Conservation (phyloP, 2,113 vertebrate genomes). For the Stigmatopora nigra region DNA sequence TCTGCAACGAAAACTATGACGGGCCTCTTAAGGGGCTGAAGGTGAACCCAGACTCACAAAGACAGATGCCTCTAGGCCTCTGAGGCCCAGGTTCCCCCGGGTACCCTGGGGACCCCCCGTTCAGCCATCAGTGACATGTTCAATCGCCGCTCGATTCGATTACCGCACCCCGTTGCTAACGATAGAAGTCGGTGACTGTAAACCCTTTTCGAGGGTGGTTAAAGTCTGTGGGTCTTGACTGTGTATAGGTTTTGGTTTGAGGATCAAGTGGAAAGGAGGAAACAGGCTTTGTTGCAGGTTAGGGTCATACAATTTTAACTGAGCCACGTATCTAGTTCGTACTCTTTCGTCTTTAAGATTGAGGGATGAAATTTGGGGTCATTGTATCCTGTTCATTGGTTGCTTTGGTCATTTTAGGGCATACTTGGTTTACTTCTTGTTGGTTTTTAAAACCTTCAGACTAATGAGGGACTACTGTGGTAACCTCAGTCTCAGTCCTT, state of each 20-base stretch:
- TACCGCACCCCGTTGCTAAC: constrained; percentile 30
- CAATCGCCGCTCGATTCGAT: constrained; percentile 56
- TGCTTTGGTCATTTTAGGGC: no score
- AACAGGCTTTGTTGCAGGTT: constrained; percentile 23
- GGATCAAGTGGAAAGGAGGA: constrained; percentile 33
- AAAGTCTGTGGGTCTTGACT: constrained; percentile 34
- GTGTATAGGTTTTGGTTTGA: constrained; percentile 22
- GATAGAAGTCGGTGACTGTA: constrained; percentile 35
- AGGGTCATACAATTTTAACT: constrained; percentile 21
- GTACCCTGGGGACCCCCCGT: constrained; percentile 56
- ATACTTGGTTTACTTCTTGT: no score
- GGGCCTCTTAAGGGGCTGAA: constrained; percentile 56
- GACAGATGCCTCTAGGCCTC: constrained; percentile 60
- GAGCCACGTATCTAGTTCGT: constrained; percentile 16
- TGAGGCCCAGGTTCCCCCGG: constrained; percentile 57
- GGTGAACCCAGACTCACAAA: constrained; percentile 34
- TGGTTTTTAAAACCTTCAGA: no score
- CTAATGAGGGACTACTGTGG: no score
- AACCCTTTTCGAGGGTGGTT: constrained; percentile 40
- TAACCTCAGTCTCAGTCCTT: no score
- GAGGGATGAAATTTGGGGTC: background rate
- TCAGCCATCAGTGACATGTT: constrained; percentile 71
- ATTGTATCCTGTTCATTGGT: no score
- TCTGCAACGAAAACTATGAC: constrained; percentile 65
- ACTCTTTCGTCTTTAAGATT: constrained; percentile 12